Percentiles rank a stretch among this genome's conserved stretches.
phyloP scores from a whole-genome alignment of 2,797 vertebrate species.

The Sciurus carolinensis region DNA sequence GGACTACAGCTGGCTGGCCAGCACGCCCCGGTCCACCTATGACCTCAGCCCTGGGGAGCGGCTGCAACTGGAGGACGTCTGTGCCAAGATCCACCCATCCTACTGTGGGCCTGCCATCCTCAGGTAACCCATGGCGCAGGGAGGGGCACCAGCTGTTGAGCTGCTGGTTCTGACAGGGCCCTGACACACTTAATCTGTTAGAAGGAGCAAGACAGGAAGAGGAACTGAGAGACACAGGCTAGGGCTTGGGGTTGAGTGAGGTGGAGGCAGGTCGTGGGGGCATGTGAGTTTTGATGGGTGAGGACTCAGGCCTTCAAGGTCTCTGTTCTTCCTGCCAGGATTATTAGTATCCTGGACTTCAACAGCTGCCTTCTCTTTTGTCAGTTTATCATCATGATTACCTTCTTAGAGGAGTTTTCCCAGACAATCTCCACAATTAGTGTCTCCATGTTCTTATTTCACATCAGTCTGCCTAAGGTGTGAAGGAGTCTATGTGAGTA shows the following conservation, averaged over 20 bases:
- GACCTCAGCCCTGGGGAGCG: slow-evolving; percentile 94
- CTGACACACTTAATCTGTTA: background rate
- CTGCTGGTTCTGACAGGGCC: background rate
- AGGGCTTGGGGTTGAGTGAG: too few relatives aligned
- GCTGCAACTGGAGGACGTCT: slow-evolving; percentile 95
- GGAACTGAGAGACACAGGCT: background rate
- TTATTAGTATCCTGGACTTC: background rate
- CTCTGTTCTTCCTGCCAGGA: background rate
- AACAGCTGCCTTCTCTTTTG: background rate
- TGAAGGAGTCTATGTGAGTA: background rate
- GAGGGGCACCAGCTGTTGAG: fast-evolving
- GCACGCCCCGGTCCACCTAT: slow-evolving; percentile 90
- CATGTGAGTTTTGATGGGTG: background rate
- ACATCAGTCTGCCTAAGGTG: background rate
- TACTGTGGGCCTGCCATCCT: slow-evolving; percentile 96
- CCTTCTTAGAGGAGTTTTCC: background rate
- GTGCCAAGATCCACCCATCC: slow-evolving; percentile 94
- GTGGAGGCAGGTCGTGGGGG: background rate
- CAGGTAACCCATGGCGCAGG: slow-evolving; percentile 89
- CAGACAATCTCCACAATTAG: background rate
- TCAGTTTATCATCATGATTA: background rate
- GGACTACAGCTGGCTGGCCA: slow-evolving; percentile 98
- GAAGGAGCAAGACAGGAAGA: background rate
- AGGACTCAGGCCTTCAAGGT: background rate
- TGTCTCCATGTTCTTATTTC: background rate